Conservation (phyloP, 2,888 invertebrate genomes). For the Trachelus iudaicus region DNA sequence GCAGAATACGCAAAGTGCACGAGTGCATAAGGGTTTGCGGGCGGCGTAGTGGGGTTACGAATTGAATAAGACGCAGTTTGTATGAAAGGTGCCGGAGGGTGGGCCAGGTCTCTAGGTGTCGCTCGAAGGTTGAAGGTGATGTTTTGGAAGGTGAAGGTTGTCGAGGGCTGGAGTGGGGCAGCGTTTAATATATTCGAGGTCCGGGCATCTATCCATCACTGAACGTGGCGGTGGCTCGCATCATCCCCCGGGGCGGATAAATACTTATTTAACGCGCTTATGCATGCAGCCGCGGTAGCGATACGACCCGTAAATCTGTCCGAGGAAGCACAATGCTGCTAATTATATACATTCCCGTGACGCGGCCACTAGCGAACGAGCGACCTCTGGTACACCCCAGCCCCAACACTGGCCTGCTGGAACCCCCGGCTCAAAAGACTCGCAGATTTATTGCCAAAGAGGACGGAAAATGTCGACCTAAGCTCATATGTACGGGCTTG, state of each 20-base stretch:
- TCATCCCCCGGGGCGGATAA: conserved; percentile 63
- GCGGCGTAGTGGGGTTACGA: too few species aligned
- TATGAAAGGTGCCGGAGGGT: background rate
- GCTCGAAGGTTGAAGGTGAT: background rate
- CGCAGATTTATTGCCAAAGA: conserved; percentile 65
- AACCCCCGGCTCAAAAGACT: conserved; percentile 61
- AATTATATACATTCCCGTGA: conserved; percentile 65
- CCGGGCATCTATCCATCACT: conserved; percentile 34
- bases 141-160: background rate
- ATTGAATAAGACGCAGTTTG: background rate
- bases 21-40: background rate
- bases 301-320: conserved; percentile 65
- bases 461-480: conserved; percentile 66
- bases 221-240: conserved; percentile 12
- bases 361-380: conserved; percentile 33
- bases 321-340: conserved; percentile 63
- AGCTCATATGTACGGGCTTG: conserved; percentile 64
- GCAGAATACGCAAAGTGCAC: background rate
- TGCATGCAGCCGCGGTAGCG: conserved; percentile 63
- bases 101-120: background rate
- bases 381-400: conserved; percentile 24
- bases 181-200: conserved; percentile 7
- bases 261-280: conserved; percentile 66
- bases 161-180: background rate
- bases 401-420: conserved; percentile 24